A percentile compares a stretch with the other conserved stretches of the same genome.
Conservation (phyloP, 2,888 invertebrate species). For the Pomacea canaliculata region DNA sequence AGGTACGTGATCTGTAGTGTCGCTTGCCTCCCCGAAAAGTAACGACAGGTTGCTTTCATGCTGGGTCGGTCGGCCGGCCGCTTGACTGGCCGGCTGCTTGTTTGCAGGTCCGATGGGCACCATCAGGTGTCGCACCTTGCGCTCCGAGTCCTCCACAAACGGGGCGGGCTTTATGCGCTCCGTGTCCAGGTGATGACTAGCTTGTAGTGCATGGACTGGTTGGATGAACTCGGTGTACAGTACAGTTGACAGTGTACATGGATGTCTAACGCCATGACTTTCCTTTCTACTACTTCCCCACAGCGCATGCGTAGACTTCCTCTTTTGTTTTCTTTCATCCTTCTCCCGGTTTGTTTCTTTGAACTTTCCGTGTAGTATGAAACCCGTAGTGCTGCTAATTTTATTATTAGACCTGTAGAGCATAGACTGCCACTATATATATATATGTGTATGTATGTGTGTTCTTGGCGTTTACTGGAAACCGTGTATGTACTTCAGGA, state of each 20-base stretch:
- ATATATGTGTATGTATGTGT: no score
- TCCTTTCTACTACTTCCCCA: not conserved
- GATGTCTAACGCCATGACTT: not conserved
- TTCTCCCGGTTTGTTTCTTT: not conserved
- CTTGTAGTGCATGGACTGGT: slow-evolving; percentile 1
- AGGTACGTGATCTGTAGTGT: no score
- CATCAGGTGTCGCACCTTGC: slow-evolving; percentile 28
- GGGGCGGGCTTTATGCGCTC: slow-evolving; percentile 21
- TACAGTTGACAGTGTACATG: not conserved
- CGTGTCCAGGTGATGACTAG: slow-evolving; percentile 27
- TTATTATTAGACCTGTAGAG: no score
- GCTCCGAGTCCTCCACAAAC: slow-evolving; percentile 18
- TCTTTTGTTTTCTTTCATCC: not conserved
- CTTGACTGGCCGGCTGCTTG: slow-evolving; percentile 4
- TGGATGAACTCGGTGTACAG: not conserved
- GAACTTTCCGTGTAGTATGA: not conserved
- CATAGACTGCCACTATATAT: no score
- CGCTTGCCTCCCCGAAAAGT: no score
- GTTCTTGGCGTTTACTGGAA: no score
- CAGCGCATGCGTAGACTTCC: not conserved
- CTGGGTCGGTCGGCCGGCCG: not conserved
- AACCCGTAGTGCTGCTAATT: no score
- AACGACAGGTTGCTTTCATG: no score
- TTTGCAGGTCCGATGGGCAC: slow-evolving; percentile 42
- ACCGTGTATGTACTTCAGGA: no score